These are phyloP conservation scores for Columbina picui DNA, from an alignment of 2,113 vertebrate species.

Conservation along the genomic window DNA sequence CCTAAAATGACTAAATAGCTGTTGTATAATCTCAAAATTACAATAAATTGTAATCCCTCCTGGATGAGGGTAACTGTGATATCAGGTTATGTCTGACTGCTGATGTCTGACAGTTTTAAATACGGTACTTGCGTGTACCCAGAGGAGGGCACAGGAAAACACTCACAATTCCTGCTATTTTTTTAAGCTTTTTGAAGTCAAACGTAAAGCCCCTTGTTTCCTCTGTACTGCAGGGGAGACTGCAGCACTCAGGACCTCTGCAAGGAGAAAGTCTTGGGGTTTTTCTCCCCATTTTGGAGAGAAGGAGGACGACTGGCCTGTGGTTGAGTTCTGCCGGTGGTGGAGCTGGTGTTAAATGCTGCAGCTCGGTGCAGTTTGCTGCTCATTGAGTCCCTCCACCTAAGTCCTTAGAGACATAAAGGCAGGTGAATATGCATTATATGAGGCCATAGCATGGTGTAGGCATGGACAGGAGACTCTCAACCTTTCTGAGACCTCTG, in stretches of 20 bases:
- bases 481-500: neutral
- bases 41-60: neutral
- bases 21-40: constrained; percentile 30
- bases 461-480: neutral
- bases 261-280: neutral
- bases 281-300: neutral
- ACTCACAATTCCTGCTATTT: neutral
- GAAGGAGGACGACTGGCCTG: neutral
- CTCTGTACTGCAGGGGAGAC: neutral
- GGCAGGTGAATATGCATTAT: accelerated
- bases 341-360: neutral
- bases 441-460: accelerated
- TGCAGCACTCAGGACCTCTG: neutral
- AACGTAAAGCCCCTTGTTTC: neutral
- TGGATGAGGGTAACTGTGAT: neutral
- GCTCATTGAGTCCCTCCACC: accelerated
- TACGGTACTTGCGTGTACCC: accelerated
- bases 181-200: neutral
- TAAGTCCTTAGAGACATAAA: neutral
- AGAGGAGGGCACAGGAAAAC: neutral
- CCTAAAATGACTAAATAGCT: constrained; percentile 41
- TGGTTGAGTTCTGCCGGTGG: neutral
- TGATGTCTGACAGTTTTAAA: neutral
- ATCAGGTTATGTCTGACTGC: neutral
- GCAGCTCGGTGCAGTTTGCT: neutral